Percentiles rank a stretch among this genome's conserved stretches.
These are phyloP conservation scores for Pachliopta kotzebuea DNA, from an alignment of 2,888 invertebrate species.

Conservation along the genomic window DNA sequence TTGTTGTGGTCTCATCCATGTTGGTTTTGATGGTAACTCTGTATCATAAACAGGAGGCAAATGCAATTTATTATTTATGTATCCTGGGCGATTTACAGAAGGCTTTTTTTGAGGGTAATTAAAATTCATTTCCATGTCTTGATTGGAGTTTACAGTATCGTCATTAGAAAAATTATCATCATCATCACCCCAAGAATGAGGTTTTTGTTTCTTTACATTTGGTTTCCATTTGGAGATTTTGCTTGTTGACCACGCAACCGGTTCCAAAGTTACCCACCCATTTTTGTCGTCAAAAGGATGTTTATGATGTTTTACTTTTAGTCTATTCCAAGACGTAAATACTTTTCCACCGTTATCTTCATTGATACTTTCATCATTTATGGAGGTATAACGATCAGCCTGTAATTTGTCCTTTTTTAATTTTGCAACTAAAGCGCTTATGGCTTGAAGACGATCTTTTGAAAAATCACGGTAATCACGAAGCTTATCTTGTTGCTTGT, in stretches of 20 bases:
- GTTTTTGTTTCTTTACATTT: conserved; percentile 78
- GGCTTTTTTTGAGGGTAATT: conserved; percentile 63
- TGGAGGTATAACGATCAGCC: conserved; percentile 42
- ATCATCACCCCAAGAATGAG: conserved; percentile 66
- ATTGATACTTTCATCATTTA: conserved; percentile 44
- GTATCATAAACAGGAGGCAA: conserved; percentile 56
- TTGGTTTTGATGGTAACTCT: conserved; percentile 66
- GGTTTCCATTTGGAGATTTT: conserved; percentile 91
- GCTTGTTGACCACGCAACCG: conserved; percentile 89
- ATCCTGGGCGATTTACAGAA: conserved; percentile 55
- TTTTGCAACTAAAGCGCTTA: conserved; percentile 69
- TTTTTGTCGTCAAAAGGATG: conserved; percentile 85
- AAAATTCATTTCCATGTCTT: conserved; percentile 51
- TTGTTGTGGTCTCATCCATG: conserved; percentile 62
- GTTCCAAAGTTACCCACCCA: conserved; percentile 89
- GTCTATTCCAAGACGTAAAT: conserved; percentile 73
- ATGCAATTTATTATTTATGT: conserved; percentile 65
- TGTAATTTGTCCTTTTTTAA: conserved; percentile 69
- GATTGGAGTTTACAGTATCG: conserved; percentile 44
- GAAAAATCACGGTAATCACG: conserved; percentile 67
- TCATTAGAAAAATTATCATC: conserved; percentile 51
- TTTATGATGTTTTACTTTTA: conserved; percentile 78
- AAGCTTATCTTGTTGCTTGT: conserved; percentile 80
- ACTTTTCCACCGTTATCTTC: conserved; percentile 56
- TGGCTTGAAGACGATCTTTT: conserved; percentile 68